Evolutionary conservation across 2,113 vertebrate species (phyloP), one percentile per base, ranked within the genome.

Genomic region (Hypocryptadius cinnamomeus): DNA sequence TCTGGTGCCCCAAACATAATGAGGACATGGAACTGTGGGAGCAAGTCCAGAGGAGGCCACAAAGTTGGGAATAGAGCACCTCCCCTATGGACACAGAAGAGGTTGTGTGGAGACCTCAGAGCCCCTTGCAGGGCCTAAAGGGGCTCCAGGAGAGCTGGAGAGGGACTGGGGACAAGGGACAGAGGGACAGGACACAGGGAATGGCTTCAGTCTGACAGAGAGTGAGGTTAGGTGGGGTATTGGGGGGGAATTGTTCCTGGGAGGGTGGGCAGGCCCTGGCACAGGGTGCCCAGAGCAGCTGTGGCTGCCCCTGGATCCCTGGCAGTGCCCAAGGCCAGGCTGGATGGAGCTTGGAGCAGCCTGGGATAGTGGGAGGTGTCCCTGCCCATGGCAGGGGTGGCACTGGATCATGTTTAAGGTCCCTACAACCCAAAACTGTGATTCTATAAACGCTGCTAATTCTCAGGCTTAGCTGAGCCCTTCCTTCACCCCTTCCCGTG

Each of bases 151-250:
- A 40, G 53, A 66, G 17, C 61, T 42, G 61, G 11, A 51, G 53
- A 85, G 45, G 35, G 44, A 11, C 42, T 69, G 35, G 30, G 53
- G 35, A 48, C 78, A 59, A 31, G 44, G 53, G 2, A 14, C 40
- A 51, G 25, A 76, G 51, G 37, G 53, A 37, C 72, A 85, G 63
- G 44, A 77, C 53, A 15, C 17, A 21, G 71, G 42, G 53, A 76
- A 59, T 31, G 53, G 42, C 22, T 37, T 2, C 5, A 1, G 5
- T 51, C 0, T 56, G 40, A 0, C 30, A 63, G 59, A 47, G n/a
- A 0, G 40, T 0, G 1, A 42, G 19, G 35, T 0, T 20, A 0
- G 50, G 0, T 73, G 42, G 24, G 81, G 15, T 3, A 12, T 23
- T 21, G 57, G 48, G 69, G 11, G 8, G 47, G 39, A 73, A 84